Conservation (phyloP, 1,140 invertebrate genomes). For the Trachymyrmex septentrionalis region DNA sequence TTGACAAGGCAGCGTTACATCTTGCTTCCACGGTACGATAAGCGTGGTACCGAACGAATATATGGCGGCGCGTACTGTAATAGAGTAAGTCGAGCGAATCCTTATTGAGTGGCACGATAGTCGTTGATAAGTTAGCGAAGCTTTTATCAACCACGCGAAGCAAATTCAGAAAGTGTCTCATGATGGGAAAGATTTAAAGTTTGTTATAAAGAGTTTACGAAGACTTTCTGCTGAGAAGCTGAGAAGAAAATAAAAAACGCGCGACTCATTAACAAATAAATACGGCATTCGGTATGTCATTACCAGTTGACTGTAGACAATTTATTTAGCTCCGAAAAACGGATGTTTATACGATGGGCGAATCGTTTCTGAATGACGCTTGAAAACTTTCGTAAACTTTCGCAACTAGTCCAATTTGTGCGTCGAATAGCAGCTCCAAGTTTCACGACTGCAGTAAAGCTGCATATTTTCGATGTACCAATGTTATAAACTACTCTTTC, state of each 20-base stretch:
- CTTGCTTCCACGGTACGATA: conserved; percentile 94
- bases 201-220: not conserved
- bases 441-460: conserved; percentile 8
- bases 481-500: not conserved
- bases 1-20: conserved; percentile 92
- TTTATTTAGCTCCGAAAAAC: conserved; percentile 35
- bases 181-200: conserved; percentile 30
- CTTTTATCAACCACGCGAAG: conserved; percentile 19
- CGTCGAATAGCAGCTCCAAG: conserved; percentile 7
- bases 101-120: conserved; percentile 21
- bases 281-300: conserved; percentile 28
- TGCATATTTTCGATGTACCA: conserved; percentile 24
- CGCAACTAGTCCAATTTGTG: conserved; percentile 38
- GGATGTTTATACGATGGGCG: conserved; percentile 43
- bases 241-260: conserved; percentile 6
- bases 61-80: conserved; percentile 92
- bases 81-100: not conserved
- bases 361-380: not conserved
- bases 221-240: not conserved
- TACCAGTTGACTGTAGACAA: conserved; percentile 33
- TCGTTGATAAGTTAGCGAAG: conserved; percentile 36
- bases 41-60: conserved; percentile 93
- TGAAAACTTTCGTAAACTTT: conserved; percentile 39
- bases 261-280: conserved; percentile 41
- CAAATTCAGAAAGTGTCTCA: conserved; percentile 19